A percentile compares a stretch with the other conserved stretches of the same genome.
These are phyloP conservation scores for Drosophila hawaiiensis DNA, from an alignment of 2,888 invertebrate species.

Conservation along the genomic window DNA sequence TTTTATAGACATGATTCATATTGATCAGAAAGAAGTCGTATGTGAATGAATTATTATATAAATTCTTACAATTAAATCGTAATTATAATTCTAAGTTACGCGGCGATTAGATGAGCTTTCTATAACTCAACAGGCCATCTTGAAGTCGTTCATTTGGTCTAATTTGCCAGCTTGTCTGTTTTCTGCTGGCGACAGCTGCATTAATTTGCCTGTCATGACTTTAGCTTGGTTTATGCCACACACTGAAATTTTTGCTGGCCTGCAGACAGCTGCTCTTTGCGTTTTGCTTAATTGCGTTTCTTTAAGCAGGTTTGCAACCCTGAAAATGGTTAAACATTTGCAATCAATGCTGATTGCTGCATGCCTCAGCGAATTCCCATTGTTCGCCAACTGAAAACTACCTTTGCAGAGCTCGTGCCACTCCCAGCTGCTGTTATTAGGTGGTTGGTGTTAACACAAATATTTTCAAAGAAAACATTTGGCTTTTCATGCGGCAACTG, in stretches of 20 bases:
- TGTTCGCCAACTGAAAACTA: conserved; percentile 21
- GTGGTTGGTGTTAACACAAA: conserved; percentile 71
- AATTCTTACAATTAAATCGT: neutral
- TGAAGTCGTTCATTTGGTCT: neutral
- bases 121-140: conserved; percentile 10
- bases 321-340: conserved; percentile 31
- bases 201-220: conserved; percentile 63
- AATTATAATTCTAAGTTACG: neutral
- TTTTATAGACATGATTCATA: neutral
- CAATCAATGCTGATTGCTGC: conserved; percentile 50
- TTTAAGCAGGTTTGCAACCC: conserved; percentile 32
- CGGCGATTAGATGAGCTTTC: neutral
- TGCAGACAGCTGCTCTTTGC: conserved; percentile 7
- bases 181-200: conserved; percentile 56
- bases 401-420: conserved; percentile 7
- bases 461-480: conserved; percentile 79
- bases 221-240: conserved; percentile 49
- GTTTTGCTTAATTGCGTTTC: conserved; percentile 49
- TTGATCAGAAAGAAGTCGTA: neutral
- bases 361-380: conserved; percentile 27
- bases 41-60: too few species aligned
- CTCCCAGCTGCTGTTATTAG: conserved; percentile 34
- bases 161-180: neutral
- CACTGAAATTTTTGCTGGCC: conserved; percentile 19
- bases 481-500: conserved; percentile 34